Conservation (phyloP, 2,888 invertebrate genomes). For the Calliphora vomitoria region DNA sequence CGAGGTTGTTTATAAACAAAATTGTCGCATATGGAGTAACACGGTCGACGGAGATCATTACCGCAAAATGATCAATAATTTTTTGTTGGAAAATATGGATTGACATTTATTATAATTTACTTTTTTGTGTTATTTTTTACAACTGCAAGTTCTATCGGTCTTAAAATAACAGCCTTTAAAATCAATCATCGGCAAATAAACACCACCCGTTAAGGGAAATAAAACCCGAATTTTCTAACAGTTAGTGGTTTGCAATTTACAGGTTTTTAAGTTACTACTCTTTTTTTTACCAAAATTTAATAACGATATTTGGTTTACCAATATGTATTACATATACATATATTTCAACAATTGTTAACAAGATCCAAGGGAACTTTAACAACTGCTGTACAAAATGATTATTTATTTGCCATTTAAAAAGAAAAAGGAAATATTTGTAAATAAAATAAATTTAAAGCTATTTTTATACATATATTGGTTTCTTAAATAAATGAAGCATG, state of each 20-base stretch:
- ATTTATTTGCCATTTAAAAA: not conserved
- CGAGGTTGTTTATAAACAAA: no score
- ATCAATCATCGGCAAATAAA: conserved; percentile 25
- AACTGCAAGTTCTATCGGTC: no score
- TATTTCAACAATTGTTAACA: not conserved
- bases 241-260: not conserved
- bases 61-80: no score
- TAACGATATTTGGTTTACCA: not conserved
- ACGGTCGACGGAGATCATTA: no score
- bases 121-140: no score
- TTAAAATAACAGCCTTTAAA: no score
- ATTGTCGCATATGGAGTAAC: no score
- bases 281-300: not conserved
- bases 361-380: not conserved
- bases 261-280: not conserved
- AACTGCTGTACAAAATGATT: conserved; percentile 6
- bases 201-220: not conserved
- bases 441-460: not conserved
- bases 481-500: not conserved
- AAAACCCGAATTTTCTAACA: not conserved
- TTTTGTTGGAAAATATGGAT: no score
- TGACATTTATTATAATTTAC: no score
- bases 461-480: conserved; percentile 4
- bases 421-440: not conserved
- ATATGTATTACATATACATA: not conserved